Evolutionary conservation across 2,888 invertebrate species (phyloP).

Genomic region (Leucoptera coffeella): DNA sequence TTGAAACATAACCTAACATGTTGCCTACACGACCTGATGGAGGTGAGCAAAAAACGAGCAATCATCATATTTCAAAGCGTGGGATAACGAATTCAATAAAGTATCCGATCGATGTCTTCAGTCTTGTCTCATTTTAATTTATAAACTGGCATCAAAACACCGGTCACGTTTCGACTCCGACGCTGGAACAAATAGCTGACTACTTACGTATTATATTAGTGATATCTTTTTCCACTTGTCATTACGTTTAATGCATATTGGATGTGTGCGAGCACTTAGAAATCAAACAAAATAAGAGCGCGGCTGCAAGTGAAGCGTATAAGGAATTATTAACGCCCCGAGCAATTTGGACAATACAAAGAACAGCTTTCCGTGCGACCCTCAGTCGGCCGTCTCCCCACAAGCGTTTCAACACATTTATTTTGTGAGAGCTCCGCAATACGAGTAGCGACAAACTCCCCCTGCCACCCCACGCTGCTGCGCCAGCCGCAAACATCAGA

Average conservation of each 20-base stretch:
- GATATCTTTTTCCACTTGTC: no score
- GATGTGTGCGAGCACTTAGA: conserved; percentile 1
- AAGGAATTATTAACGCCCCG: conserved; percentile 30
- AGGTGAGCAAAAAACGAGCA: no score
- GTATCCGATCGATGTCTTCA: conserved; percentile 17
- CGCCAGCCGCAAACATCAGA: conserved; percentile 4
- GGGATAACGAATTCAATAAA: conserved; percentile 32
- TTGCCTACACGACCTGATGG: no score
- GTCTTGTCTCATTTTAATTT: conserved; percentile 15
- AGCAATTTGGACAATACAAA: conserved; percentile 29
- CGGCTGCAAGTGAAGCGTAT: conserved; percentile 21
- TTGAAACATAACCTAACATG: no score
- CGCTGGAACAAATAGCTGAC: no score
- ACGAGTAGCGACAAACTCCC: conserved; percentile 1
- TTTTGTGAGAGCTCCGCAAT: conserved; percentile 13
- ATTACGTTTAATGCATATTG: conserved; percentile 2
- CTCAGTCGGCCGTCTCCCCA: conserved; percentile 12
- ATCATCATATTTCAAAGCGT: no score
- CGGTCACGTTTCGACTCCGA: neutral
- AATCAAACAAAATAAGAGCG: conserved; percentile 17
- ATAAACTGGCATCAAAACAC: conserved; percentile 6
- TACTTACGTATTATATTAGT: no score
- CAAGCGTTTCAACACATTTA: conserved; percentile 17
- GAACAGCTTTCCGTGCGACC: conserved; percentile 17
- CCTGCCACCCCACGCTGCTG: conserved; percentile 3